These are phyloP conservation scores for Chironomus tepperi DNA, from an alignment of 1,140 invertebrate genomes.

Conservation along the genomic window DNA sequence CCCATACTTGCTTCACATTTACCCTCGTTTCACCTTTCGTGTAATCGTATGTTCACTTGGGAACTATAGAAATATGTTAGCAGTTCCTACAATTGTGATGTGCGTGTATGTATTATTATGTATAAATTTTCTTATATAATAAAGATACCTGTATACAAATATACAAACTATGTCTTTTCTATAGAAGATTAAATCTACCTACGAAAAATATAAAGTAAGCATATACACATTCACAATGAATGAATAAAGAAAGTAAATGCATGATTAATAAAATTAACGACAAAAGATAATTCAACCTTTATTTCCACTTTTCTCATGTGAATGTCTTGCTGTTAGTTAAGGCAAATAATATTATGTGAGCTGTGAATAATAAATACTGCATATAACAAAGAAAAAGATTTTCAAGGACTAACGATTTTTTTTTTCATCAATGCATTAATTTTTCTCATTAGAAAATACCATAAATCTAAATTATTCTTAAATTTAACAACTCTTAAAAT, in stretches of 20 bases:
- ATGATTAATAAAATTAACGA: conserved; percentile 14
- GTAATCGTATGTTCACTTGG: too few species aligned
- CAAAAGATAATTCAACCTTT: conserved; percentile 14
- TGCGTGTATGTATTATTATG: not conserved
- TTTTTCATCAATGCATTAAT: too few species aligned
- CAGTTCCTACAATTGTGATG: too few species aligned
- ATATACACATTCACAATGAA: not conserved
- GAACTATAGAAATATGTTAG: too few species aligned
- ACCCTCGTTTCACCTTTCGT: not conserved
- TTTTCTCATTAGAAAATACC: too few species aligned
- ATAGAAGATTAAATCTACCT: not conserved
- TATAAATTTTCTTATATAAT: too few species aligned
- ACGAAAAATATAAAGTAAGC: not conserved
- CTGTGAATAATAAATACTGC: not conserved
- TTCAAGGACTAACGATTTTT: too few species aligned
- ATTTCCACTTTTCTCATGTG: not conserved
- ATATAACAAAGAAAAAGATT: too few species aligned
- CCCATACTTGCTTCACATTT: not conserved
- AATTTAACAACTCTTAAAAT: too few species aligned
- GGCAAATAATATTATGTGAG: not conserved
- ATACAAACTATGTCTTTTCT: not conserved
- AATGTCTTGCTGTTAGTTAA: not conserved
- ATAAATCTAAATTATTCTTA: too few species aligned
- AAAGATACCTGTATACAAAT: too few species aligned
- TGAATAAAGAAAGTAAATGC: not conserved